Evolutionary conservation across 1,140 invertebrate species (phyloP), one percentile per base, ranked within the genome.

Genomic region (Zaprionus africanus): DNA sequence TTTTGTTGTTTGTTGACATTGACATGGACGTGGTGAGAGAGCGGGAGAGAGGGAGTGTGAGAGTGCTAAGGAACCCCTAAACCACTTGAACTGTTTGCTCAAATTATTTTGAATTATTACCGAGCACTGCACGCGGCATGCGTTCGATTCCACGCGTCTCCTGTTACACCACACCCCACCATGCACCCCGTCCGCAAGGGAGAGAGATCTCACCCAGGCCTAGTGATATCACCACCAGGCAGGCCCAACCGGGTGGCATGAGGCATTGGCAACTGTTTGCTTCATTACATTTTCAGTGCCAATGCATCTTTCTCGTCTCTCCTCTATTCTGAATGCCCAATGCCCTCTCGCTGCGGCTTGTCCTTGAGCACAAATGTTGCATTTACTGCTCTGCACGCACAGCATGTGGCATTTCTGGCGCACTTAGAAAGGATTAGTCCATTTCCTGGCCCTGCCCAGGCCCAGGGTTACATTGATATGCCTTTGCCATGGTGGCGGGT

Each of bases 301-400:
- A 64, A 61, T 73, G 59, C 76, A 75, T 75, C 51, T 17, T 31
- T 28, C 19, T n/a, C 9, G 24, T 28, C 19, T n/a, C 9, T 17
- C 38, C 49, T 28, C 58, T 6, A 9, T 51, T 51, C 4, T 49
- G 2, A 58, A 17, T 31, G 19, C 11, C 22, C 41, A 58, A 17
- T 31, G 19, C 11, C 22, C 41, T 53, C 31, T 53, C 6, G 34
- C 17, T 72, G 63, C 31, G 38, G 69, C 59, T 46, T 76, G 87
- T 90, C 87, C 87, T 91, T 91, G 83, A 82, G 54, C 78, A 87
- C 87, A 91, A 91, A 91, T 91, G 87, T 91, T 91, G 87, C 87
- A 87, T 91, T 91, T 83, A 51, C 46, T 34, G 38, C 46, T 49
- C 46, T 51, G 53, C 58, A 54, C 61, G 56, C 76, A 63, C 87